These are phyloP conservation scores for Austrofundulus limnaeus DNA, from an alignment of 2,113 vertebrate genomes.

Conservation along the genomic window DNA sequence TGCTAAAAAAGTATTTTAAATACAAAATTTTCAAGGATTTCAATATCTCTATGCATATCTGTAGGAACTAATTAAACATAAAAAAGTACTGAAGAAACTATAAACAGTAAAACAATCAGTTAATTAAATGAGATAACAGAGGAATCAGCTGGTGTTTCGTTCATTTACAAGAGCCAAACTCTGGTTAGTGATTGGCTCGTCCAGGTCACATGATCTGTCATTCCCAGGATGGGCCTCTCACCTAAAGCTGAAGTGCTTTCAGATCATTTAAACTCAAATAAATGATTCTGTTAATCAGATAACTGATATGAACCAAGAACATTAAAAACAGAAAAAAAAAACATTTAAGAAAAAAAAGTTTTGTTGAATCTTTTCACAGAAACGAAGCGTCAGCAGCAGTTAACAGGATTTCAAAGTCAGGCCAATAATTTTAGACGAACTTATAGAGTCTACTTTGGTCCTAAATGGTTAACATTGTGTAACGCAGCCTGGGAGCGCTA, in stretches of 20 bases:
- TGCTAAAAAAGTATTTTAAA: too few species aligned
- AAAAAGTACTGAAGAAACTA: too few species aligned
- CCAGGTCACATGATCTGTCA: constrained; percentile 59
- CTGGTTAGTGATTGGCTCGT: constrained; percentile 36
- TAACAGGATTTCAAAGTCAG: background rate
- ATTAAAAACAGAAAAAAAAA: background rate
- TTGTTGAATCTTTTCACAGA: background rate
- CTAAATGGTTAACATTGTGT: background rate
- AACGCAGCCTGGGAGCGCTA: background rate
- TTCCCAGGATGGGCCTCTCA: constrained; percentile 17
- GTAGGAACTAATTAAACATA: too few species aligned
- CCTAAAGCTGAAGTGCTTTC: constrained; percentile 37
- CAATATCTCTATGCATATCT: too few species aligned
- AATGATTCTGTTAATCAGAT: background rate
- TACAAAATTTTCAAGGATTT: too few species aligned
- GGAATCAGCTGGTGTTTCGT: too few species aligned
- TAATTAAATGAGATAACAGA: too few species aligned
- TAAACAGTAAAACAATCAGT: too few species aligned
- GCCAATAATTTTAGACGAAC: background rate
- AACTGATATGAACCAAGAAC: background rate
- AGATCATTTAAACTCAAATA: constrained; percentile 2
- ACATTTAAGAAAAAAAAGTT: background rate
- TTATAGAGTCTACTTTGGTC: background rate
- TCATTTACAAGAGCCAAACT: constrained; percentile 5
- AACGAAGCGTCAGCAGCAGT: background rate